Evolutionary conservation across 2,888 invertebrate species (phyloP).

Genomic region (Meteorus cinctellus): DNA sequence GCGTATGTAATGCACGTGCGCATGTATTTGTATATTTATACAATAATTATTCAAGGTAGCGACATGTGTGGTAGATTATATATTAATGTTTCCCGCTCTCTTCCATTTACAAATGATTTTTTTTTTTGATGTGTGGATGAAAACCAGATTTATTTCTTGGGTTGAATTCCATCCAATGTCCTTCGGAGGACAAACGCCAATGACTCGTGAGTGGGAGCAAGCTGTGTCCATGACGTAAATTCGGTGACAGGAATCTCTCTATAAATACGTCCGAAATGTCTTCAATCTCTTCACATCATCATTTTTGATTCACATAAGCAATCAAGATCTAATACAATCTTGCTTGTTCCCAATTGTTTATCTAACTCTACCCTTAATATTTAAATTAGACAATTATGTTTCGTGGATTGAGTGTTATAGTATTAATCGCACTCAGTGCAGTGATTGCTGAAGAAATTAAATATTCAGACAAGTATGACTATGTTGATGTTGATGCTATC

Average conservation of each 20-base stretch:
- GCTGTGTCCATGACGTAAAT: conserved; percentile 35
- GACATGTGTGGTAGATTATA: not conserved
- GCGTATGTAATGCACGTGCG: conserved; percentile 4
- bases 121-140: not conserved
- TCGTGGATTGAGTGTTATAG: not conserved
- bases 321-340: not conserved
- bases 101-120: not conserved
- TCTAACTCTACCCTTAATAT: not conserved
- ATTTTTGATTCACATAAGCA: not conserved
- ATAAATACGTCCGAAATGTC: conserved; percentile 41
- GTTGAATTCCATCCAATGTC: conserved; percentile 24
- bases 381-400: conserved; percentile 17
- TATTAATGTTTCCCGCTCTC: conserved; percentile 5
- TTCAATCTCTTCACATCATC: conserved; percentile 5
- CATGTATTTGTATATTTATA: not conserved
- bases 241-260: conserved; percentile 22
- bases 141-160: conserved; percentile 9
- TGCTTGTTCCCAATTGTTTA: not conserved
- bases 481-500: conserved; percentile 60
- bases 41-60: conserved; percentile 7
- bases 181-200: conserved; percentile 28
- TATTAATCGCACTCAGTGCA: conserved; percentile 15
- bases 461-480: conserved; percentile 56
- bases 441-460: conserved; percentile 28
- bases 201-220: not conserved